phyloP scores from a whole-genome alignment of 1,140 invertebrate species.

The Gonioctena quinquepunctata region DNA sequence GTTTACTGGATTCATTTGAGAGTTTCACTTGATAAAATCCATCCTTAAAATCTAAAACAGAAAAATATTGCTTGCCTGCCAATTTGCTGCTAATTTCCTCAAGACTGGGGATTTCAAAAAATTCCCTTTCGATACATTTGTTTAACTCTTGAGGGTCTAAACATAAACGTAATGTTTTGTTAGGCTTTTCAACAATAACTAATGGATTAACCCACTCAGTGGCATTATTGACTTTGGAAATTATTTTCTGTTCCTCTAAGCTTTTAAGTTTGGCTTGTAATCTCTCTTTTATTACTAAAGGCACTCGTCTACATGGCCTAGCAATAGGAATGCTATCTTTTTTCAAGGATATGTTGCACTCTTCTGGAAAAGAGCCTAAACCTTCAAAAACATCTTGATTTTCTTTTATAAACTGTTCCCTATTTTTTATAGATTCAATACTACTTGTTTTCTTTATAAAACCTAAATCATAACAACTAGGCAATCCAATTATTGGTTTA shows the following conservation, averaged over 20 bases:
- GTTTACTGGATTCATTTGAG: slow-evolving; percentile 35
- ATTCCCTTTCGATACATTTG: slow-evolving; percentile 15
- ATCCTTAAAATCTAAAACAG: slow-evolving; percentile 55
- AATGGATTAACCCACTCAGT: neutral
- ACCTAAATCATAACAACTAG: neutral
- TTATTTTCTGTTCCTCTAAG: neutral
- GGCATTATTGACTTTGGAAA: neutral
- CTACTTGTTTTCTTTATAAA: neutral
- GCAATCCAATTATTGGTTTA: neutral
- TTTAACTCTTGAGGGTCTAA: slow-evolving; percentile 23
- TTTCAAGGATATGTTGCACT: neutral
- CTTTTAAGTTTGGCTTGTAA: neutral
- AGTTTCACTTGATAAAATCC: slow-evolving; percentile 46
- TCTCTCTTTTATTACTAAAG: neutral
- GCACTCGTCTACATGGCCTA: neutral
- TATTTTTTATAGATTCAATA: neutral
- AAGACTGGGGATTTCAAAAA: slow-evolving; percentile 28
- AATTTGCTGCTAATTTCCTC: slow-evolving; percentile 53
- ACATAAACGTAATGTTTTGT: slow-evolving; percentile 19
- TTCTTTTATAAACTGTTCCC: neutral
- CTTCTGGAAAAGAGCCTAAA: neutral
- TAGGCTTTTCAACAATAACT: slow-evolving; percentile 22
- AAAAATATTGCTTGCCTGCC: slow-evolving; percentile 52
- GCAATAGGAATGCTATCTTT: neutral
- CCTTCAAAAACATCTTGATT: neutral